Conservation (phyloP, 2,888 invertebrate species). For the Apocheima hispidaria region DNA sequence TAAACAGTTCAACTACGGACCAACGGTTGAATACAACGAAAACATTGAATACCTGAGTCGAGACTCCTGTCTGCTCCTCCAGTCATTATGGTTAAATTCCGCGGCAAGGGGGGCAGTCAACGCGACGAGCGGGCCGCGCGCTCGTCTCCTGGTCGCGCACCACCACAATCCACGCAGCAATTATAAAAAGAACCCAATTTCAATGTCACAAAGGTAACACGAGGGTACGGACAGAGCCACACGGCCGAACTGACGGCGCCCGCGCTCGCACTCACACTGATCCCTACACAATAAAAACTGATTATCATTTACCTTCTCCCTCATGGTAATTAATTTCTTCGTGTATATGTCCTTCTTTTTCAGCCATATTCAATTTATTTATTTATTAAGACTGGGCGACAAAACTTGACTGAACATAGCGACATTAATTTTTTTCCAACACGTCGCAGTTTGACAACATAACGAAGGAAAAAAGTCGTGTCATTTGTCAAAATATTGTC, state of each 20-base stretch:
- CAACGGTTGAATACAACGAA: constrained; percentile 65
- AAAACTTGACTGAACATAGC: constrained; percentile 84
- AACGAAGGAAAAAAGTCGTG: constrained; percentile 67
- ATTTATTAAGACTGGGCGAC: constrained; percentile 65
- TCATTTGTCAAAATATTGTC: constrained; percentile 62
- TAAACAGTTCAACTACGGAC: constrained; percentile 58
- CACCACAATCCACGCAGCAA: constrained; percentile 84
- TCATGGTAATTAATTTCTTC: constrained; percentile 81
- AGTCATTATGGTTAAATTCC: constrained; percentile 71
- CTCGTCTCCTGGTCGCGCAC: constrained; percentile 71
- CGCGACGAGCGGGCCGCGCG: constrained; percentile 61
- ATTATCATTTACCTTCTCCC: constrained; percentile 84
- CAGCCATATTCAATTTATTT: constrained; percentile 85
- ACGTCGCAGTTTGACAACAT: constrained; percentile 78
- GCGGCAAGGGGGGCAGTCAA: constrained; percentile 62
- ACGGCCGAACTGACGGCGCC: constrained; percentile 63
- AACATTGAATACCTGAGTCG: constrained; percentile 77
- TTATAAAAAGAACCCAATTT: constrained; percentile 85
- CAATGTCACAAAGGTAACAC: constrained; percentile 84
- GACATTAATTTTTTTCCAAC: constrained; percentile 83
- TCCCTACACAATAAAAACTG: constrained; percentile 76
- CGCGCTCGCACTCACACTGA: constrained; percentile 72
- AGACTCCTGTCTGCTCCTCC: constrained; percentile 76
- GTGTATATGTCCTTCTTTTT: constrained; percentile 82
- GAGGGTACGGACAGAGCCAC: constrained; percentile 73